A percentile compares a stretch with the other conserved stretches of the same genome.
These are phyloP conservation scores for Branchellion lobata DNA, from an alignment of 2,888 invertebrate species.

Conservation along the genomic window DNA sequence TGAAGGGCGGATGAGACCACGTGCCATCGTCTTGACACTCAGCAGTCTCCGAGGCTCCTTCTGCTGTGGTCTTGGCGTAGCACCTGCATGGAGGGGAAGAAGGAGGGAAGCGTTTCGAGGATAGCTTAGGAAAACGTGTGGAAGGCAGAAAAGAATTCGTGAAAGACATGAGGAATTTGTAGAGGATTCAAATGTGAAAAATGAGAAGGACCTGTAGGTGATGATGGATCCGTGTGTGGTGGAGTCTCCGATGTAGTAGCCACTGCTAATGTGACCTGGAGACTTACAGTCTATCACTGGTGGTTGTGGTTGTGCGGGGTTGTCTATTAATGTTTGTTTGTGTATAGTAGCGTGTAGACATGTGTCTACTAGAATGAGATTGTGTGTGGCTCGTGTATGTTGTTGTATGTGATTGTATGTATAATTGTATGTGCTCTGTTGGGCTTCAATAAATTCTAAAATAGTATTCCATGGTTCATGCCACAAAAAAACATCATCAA, in stretches of 20 bases:
- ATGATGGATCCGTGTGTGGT: constrained; percentile 87
- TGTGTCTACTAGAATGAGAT: no score
- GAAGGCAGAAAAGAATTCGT: background rate
- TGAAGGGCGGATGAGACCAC: constrained; percentile 89
- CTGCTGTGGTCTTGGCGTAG: constrained; percentile 50
- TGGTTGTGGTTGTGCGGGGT: no score
- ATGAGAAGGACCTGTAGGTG: constrained; percentile 71
- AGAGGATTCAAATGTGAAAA: background rate
- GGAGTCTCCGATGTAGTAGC: constrained; percentile 77
- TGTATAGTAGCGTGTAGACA: background rate
- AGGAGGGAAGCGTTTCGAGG: background rate
- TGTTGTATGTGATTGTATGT: no score
- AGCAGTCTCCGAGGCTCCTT: constrained; percentile 66
- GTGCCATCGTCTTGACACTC: constrained; percentile 85
- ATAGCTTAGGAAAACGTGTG: background rate
- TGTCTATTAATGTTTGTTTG: background rate
- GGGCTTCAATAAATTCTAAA: no score
- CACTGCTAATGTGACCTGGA: constrained; percentile 89
- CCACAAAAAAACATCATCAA: no score
- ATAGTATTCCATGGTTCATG: no score
- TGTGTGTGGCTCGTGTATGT: background rate
- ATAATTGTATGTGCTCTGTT: no score
- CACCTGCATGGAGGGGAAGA: constrained; percentile 48
- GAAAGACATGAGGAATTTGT: background rate
- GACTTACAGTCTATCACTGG: constrained; percentile 94